Evolutionary conservation across 2,113 vertebrate species (phyloP).

Genomic region (Amblyopsis rosae): DNA sequence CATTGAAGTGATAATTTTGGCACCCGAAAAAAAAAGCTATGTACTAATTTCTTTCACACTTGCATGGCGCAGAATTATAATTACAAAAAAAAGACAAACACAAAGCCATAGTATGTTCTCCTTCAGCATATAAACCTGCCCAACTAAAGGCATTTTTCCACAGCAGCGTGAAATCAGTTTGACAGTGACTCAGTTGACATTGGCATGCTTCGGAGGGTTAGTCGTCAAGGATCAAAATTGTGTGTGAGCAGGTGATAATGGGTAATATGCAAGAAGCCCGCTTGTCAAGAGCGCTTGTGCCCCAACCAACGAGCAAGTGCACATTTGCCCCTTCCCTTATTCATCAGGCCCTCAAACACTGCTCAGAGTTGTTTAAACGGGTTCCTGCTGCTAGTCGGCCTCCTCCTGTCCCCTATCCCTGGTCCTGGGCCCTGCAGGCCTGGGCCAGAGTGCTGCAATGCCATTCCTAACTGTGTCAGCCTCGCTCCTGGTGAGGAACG

Average conservation of each 20-base stretch:
- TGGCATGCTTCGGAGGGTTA: neutral
- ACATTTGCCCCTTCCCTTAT: no score
- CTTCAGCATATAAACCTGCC: neutral
- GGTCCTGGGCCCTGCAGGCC: conserved; percentile 11
- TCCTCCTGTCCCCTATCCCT: neutral
- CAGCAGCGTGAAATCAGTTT: neutral
- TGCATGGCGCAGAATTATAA: no score
- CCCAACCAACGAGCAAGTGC: no score
- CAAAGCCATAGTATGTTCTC: neutral
- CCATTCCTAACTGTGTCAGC: conserved; percentile 24
- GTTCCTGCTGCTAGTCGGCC: no score
- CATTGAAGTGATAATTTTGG: no score
- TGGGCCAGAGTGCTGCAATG: conserved; percentile 19
- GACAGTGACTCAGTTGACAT: neutral
- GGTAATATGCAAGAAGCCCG: neutral
- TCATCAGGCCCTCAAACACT: no score
- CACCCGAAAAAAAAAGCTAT: no score
- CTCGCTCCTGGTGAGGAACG: conserved; percentile 18
- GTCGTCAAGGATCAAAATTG: neutral
- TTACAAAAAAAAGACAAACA: neutral
- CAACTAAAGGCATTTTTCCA: neutral
- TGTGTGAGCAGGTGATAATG: neutral
- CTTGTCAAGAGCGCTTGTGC: neutral
- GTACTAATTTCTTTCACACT: no score
- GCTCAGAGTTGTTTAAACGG: no score